Evolutionary conservation across 2,113 vertebrate genomes (phyloP).

Genomic region (Leptodactylus fuscus): DNA sequence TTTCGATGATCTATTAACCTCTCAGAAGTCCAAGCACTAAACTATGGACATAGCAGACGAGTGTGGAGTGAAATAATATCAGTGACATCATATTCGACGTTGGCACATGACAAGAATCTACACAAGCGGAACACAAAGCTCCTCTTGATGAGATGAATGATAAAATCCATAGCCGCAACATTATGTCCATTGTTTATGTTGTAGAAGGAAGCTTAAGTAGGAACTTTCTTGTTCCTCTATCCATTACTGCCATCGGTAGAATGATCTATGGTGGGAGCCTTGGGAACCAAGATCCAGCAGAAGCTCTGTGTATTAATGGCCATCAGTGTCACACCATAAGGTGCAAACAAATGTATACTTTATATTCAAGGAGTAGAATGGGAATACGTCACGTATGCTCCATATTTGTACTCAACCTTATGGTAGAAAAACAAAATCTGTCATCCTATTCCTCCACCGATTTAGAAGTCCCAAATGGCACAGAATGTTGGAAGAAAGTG

Average conservation of each 20-base stretch:
- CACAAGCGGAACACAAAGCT: conserved; percentile 32
- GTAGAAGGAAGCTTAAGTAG: conserved; percentile 16
- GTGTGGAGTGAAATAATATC: conserved; percentile 52
- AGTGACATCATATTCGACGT: conserved; percentile 19
- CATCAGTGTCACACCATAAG: conserved; percentile 58
- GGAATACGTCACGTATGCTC: conserved; percentile 50
- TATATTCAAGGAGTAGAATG: conserved; percentile 52
- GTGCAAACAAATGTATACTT: conserved; percentile 55
- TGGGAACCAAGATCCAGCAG: conserved; percentile 49
- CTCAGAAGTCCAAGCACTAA: conserved; percentile 1
- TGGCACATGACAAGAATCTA: conserved; percentile 40
- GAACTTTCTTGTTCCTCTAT: conserved; percentile 35
- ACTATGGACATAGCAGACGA: background rate
- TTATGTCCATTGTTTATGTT: conserved; percentile 50
- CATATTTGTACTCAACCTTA: conserved; percentile 57
- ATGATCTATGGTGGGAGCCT: conserved; percentile 28
- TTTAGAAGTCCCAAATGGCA: conserved; percentile 46
- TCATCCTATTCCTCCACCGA: conserved; percentile 40
- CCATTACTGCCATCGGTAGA: conserved; percentile 43
- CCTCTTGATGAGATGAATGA: conserved; percentile 42
- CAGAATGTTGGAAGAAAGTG: conserved; percentile 46
- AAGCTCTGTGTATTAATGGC: conserved; percentile 53
- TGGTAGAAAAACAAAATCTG: conserved; percentile 59
- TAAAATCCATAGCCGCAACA: conserved; percentile 57
- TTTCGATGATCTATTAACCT: conserved; percentile 29